Evolutionary conservation across 2,888 invertebrate species (phyloP).

Genomic region (Lottia gigantea): DNA sequence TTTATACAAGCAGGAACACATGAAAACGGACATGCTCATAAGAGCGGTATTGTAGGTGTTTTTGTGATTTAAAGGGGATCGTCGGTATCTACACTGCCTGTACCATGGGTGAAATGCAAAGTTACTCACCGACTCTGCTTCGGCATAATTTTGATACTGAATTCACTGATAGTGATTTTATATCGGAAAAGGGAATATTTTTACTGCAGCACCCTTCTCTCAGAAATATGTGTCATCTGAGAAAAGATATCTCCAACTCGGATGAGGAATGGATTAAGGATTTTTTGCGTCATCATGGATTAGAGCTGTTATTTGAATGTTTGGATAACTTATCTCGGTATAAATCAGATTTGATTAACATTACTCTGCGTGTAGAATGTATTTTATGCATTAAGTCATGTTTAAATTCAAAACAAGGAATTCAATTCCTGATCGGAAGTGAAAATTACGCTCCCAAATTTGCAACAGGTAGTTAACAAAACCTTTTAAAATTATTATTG

Average conservation of each 20-base stretch:
- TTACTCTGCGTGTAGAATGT: slow-evolving; percentile 59
- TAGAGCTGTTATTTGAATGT: slow-evolving; percentile 57
- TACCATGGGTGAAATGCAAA: too few species aligned
- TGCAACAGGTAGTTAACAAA: slow-evolving; percentile 75
- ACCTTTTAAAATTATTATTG: too few species aligned
- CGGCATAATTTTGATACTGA: background rate
- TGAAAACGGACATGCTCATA: too few species aligned
- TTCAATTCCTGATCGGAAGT: slow-evolving; percentile 94
- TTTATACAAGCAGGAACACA: too few species aligned
- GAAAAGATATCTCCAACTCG: slow-evolving; percentile 50
- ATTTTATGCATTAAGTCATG: slow-evolving; percentile 61
- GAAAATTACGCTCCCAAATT: slow-evolving; percentile 91
- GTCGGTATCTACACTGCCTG: too few species aligned
- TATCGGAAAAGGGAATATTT: slow-evolving; percentile 47
- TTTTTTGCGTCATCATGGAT: slow-evolving; percentile 54
- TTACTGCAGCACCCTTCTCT: slow-evolving; percentile 54
- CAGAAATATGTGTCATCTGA: slow-evolving; percentile 54
- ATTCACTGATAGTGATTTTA: slow-evolving; percentile 20
- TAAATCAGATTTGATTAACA: slow-evolving; percentile 41
- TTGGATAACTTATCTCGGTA: slow-evolving; percentile 42
- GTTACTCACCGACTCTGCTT: too few species aligned
- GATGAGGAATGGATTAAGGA: slow-evolving; percentile 56
- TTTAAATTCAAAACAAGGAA: slow-evolving; percentile 91
- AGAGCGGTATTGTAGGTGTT: too few species aligned
- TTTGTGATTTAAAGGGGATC: too few species aligned